Evolutionary conservation across 2,888 invertebrate genomes (phyloP).

Genomic region (Eupithecia vulgata): DNA sequence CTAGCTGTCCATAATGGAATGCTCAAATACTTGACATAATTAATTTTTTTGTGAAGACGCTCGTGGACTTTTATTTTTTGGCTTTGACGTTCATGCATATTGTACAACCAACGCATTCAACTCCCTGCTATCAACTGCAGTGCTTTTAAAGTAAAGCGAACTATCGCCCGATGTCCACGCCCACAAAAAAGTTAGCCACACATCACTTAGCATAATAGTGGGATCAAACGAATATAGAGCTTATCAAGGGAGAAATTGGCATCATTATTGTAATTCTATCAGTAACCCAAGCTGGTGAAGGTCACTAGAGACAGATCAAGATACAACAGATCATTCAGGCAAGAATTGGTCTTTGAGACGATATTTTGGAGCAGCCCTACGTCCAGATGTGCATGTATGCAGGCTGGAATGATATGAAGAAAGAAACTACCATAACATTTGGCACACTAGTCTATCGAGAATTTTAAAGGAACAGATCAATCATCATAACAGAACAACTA

Average conservation of each 20-base stretch:
- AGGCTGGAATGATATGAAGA: not conserved
- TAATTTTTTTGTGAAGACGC: too few relatives aligned
- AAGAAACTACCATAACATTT: not conserved
- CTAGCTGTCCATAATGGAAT: too few relatives aligned
- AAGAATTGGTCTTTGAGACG: too few relatives aligned
- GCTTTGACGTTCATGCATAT: not conserved
- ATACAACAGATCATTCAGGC: too few relatives aligned
- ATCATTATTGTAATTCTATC: not conserved
- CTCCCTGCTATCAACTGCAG: not conserved
- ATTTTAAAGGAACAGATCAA: not conserved
- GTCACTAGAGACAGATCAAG: not conserved
- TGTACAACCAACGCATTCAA: not conserved
- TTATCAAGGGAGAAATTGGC: constrained; percentile 36
- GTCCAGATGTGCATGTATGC: not conserved
- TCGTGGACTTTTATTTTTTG: too few relatives aligned
- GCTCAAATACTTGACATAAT: too few relatives aligned
- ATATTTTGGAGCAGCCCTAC: too few relatives aligned
- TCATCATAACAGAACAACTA: too few relatives aligned
- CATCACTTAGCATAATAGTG: constrained; percentile 77
- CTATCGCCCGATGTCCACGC: constrained; percentile 71
- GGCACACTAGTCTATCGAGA: not conserved
- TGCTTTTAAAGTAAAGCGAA: constrained; percentile 58
- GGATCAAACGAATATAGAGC: constrained; percentile 67
- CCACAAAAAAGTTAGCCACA: constrained; percentile 77
- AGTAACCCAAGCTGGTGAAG: not conserved